phyloP scores from a whole-genome alignment of 2,888 invertebrate species.

The Dryomyza anilis region DNA sequence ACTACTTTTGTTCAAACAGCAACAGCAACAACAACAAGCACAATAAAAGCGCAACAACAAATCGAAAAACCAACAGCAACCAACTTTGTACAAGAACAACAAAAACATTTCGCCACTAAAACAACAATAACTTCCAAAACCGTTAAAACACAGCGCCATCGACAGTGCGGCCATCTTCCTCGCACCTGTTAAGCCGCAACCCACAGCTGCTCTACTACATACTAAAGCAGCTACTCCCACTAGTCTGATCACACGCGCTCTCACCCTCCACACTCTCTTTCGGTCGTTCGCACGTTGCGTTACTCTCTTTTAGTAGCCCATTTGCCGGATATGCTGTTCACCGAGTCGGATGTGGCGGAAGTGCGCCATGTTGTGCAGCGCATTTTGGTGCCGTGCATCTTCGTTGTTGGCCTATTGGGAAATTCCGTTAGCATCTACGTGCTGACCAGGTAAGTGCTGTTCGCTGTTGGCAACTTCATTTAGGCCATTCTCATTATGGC shows the following conservation, averaged over 20 bases:
- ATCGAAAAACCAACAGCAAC: neutral
- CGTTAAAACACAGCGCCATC: neutral
- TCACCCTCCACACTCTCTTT: neutral
- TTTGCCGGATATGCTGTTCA: constrained; percentile 29
- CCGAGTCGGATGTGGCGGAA: constrained; percentile 54
- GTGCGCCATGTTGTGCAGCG: constrained; percentile 64
- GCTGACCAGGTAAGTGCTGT: constrained; percentile 63
- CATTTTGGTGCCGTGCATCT: constrained; percentile 69
- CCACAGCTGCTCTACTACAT: neutral
- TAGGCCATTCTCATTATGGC: too few species aligned
- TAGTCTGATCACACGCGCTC: neutral
- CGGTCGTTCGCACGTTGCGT: neutral
- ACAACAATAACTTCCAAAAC: neutral
- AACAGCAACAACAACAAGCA: neutral
- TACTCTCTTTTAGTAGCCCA: neutral
- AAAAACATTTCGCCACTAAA: too few species aligned
- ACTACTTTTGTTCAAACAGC: neutral
- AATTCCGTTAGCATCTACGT: constrained; percentile 68
- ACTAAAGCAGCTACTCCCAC: neutral
- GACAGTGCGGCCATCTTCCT: too few species aligned
- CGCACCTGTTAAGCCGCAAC: neutral
- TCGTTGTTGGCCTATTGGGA: constrained; percentile 72
- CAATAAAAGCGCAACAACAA: neutral
- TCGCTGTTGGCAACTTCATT: too few species aligned
- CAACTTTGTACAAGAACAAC: neutral